Evolutionary conservation across 1,140 invertebrate genomes (phyloP).

Genomic region (Zaprionus vittiger): DNA sequence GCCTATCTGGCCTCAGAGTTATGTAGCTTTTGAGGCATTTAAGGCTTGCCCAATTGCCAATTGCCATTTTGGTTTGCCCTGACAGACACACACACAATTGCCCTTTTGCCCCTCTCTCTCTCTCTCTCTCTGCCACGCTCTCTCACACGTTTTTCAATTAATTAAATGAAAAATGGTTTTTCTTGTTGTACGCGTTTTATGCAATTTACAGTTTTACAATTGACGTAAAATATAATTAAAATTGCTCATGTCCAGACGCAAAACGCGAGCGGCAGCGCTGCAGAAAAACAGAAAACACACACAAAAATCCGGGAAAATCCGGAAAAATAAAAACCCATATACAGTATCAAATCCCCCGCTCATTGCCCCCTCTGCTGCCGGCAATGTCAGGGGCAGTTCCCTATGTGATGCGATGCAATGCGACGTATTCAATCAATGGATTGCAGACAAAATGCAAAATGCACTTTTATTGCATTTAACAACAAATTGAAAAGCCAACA

Average conservation of each 20-base stretch:
- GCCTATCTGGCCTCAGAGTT: constrained; percentile 18
- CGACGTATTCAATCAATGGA: constrained; percentile 78
- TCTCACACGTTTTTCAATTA: constrained; percentile 73
- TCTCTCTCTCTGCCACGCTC: constrained; percentile 18
- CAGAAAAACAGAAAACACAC: constrained; percentile 17
- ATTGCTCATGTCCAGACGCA: constrained; percentile 71
- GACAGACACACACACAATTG: constrained; percentile 14
- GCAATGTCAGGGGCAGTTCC: neutral
- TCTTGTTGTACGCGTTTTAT: constrained; percentile 47
- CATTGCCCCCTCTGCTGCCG: neutral
- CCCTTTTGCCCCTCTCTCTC: constrained; percentile 4
- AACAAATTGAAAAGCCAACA: constrained; percentile 79
- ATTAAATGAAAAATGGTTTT: constrained; percentile 78
- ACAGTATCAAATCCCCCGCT: neutral
- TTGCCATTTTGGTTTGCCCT: constrained; percentile 43
- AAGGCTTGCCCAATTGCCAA: constrained; percentile 51
- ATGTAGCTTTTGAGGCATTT: constrained; percentile 46
- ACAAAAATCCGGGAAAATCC: neutral
- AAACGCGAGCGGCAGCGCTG: constrained; percentile 27
- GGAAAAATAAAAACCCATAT: constrained; percentile 5
- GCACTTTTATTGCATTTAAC: constrained; percentile 81
- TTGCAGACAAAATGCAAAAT: constrained; percentile 78
- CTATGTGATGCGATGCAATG: neutral
- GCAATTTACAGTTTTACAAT: constrained; percentile 70
- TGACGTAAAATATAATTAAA: constrained; percentile 83